Percentiles rank a stretch among this genome's conserved stretches.
phyloP scores from a whole-genome alignment of 2,797 vertebrate species.

The Rhynchonycteris naso region DNA sequence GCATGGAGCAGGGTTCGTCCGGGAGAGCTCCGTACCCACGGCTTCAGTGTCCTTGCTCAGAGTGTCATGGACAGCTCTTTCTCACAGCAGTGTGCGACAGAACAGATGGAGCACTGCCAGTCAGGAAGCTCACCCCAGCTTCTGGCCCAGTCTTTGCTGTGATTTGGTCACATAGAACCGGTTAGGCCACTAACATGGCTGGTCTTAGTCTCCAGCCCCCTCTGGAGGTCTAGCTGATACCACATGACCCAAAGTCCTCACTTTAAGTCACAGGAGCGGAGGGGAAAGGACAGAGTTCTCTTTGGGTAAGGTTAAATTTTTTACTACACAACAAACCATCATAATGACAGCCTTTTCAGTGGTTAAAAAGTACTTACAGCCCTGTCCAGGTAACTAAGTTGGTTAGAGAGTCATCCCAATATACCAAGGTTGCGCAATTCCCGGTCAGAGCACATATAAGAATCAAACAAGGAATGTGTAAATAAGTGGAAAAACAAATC shows the following conservation, averaged over 20 bases:
- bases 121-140: background rate
- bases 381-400: background rate
- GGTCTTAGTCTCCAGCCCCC: background rate
- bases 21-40: background rate
- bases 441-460: background rate
- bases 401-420: too few species aligned
- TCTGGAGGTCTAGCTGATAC: background rate
- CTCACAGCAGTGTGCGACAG: background rate
- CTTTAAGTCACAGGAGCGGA: background rate
- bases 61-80: background rate
- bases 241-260: background rate
- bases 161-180: background rate
- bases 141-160: background rate
- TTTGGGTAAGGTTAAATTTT: background rate
- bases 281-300: background rate
- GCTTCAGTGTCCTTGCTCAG: background rate
- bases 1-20: background rate
- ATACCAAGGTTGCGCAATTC: background rate
- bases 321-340: background rate
- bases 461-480: too few species aligned
- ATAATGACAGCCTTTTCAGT: background rate
- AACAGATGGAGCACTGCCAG: background rate
- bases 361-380: background rate
- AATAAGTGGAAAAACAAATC: background rate
- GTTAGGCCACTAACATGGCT: background rate